These are phyloP conservation scores for Nebria ingens DNA, from an alignment of 1,140 invertebrate genomes.

Conservation along the genomic window DNA sequence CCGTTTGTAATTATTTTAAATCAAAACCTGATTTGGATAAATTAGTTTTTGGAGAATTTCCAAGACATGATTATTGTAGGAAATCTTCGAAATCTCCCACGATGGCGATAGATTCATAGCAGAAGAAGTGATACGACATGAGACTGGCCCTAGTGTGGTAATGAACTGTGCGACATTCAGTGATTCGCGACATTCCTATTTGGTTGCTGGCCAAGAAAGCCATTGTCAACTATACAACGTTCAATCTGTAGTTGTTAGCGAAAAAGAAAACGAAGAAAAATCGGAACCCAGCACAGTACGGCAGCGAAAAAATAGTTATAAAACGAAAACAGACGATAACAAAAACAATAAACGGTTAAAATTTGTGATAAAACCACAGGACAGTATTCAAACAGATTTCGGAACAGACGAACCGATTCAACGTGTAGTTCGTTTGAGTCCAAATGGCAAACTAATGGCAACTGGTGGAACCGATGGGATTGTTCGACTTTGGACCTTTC, in stretches of 20 bases:
- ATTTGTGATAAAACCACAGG: constrained; percentile 58
- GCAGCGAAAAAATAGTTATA: constrained; percentile 32
- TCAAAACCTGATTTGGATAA: too few species aligned
- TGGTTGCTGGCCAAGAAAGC: constrained; percentile 86
- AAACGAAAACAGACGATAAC: constrained; percentile 31
- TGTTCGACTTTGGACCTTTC: constrained; percentile 82
- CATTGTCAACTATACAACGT: constrained; percentile 83
- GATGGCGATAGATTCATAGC: constrained; percentile 70
- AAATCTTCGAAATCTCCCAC: constrained; percentile 83
- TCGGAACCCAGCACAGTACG: constrained; percentile 34
- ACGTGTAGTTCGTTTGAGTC: constrained; percentile 73
- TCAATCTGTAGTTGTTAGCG: constrained; percentile 49
- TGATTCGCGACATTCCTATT: constrained; percentile 56
- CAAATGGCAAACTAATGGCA: constrained; percentile 65
- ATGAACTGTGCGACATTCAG: constrained; percentile 77
- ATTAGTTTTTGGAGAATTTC: too few species aligned
- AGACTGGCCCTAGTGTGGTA: constrained; percentile 78
- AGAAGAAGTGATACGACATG: constrained; percentile 76
- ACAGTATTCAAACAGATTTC: constrained; percentile 74
- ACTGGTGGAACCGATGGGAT: constrained; percentile 86
- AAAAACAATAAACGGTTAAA: constrained; percentile 49
- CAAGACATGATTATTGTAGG: constrained; percentile 53
- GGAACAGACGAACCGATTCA: constrained; percentile 67
- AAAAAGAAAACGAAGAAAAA: constrained; percentile 39
- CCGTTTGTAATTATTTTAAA: too few species aligned